A percentile compares a stretch with the other conserved stretches of the same genome.
These are phyloP conservation scores for Acleris laterana DNA, from an alignment of 2,888 invertebrate species.

Conservation along the genomic window DNA sequence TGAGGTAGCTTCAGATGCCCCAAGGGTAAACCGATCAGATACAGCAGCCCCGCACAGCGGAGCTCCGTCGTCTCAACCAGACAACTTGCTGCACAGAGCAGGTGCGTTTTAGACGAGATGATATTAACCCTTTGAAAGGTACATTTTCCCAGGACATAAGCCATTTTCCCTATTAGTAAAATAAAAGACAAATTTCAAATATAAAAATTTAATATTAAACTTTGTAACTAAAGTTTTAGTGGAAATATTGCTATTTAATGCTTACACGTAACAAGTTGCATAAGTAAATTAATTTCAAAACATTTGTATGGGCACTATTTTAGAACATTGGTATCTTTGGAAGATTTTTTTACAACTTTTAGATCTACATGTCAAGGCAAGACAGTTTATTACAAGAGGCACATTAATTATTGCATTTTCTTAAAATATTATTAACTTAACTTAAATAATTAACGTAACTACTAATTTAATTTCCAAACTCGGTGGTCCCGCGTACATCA, in stretches of 20 bases:
- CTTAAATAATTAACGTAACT: background rate
- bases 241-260: slow-evolving; percentile 30
- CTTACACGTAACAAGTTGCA: slow-evolving; percentile 28
- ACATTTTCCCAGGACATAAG: too few species aligned
- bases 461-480: slow-evolving; percentile 38
- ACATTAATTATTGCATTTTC: slow-evolving; percentile 57
- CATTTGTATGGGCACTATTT: slow-evolving; percentile 37
- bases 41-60: too few species aligned
- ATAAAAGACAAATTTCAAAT: slow-evolving; percentile 21
- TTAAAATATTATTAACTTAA: slow-evolving; percentile 29
- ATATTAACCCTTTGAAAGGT: too few species aligned
- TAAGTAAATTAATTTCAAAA: slow-evolving; percentile 33
- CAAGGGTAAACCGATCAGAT: too few species aligned
- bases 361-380: slow-evolving; percentile 61
- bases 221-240: slow-evolving; percentile 27
- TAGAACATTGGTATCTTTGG: slow-evolving; percentile 41
- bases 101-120: too few species aligned
- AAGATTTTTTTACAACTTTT: slow-evolving; percentile 40
- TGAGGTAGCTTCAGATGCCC: too few species aligned
- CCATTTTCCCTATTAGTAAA: background rate
- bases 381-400: slow-evolving; percentile 64
- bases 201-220: slow-evolving; percentile 32
- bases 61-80: too few species aligned
- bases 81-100: too few species aligned
- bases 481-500: slow-evolving; percentile 43